Evolutionary conservation across 2,888 invertebrate species (phyloP), one percentile per base, ranked within the genome.

Genomic region (Antheraea yamamai): DNA sequence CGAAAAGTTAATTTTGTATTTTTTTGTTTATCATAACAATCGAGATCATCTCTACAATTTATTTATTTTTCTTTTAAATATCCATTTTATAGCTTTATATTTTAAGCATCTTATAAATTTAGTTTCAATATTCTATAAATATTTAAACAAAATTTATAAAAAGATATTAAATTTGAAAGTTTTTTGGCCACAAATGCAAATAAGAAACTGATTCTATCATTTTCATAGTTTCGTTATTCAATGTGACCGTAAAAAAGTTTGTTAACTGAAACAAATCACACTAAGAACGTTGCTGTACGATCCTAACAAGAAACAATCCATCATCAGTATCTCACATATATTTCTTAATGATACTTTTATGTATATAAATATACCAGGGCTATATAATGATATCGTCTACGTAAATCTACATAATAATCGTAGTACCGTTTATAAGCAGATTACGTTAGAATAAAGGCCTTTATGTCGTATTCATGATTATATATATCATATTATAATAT

Each of bases 31-130:
- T 30, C 16, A 14, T 66, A 30, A 16, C 16, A 64, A 26, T 66
- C 64, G 64, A 66, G 64, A 66, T 66, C 64, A 66, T 66, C 16
- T 66, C 4, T 66, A 66, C 4, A 14, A 66, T 66, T 61, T 61
- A 26, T 26, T 26, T 26, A 26, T 26, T 30, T 30, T 66, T 26
- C 26, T 26, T 64, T 26, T 26, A 14, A n/a, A 14, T 26, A 64
- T 26, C 14, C 3, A 61, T 14, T 20, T 20, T 20, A 55, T 20
- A 55, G 16, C 2, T 55, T 55, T 20, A 55, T 20, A 18, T 20
- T 20, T 20, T 52, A 52, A 52, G 39, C 39, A 23, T 26, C 26
- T 58, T 58, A 26, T 12, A 12, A 26, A 26, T 23, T 26, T 26
- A n/a, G n/a, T n/a, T n/a, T n/a, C n/a, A n/a, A n/a, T n/a, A n/a